Evolutionary conservation across 1,140 invertebrate genomes (phyloP).

Genomic region (Drosophila albomicans): DNA sequence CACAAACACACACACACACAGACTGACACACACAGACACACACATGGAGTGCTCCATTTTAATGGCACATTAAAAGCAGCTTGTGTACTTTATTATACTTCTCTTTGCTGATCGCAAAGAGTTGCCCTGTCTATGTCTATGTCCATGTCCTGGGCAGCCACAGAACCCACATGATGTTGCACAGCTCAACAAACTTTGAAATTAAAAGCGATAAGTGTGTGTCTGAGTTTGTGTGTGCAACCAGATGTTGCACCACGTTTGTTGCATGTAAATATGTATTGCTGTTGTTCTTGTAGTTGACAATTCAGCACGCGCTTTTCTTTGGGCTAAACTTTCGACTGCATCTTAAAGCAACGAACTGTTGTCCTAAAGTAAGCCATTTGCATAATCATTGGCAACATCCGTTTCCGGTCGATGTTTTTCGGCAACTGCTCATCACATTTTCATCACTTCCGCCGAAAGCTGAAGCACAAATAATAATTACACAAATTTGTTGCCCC

Average conservation of each 20-base stretch:
- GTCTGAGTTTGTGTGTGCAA: slow-evolving; percentile 37
- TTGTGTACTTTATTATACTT: slow-evolving; percentile 58
- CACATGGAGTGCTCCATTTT: slow-evolving; percentile 53
- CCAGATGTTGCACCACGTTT: neutral
- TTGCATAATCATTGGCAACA: slow-evolving; percentile 48
- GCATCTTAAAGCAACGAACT: neutral
- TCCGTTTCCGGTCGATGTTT: slow-evolving; percentile 37
- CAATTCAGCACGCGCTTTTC: no score
- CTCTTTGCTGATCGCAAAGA: slow-evolving; percentile 30
- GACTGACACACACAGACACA: slow-evolving; percentile 22
- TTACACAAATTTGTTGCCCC: slow-evolving; percentile 49
- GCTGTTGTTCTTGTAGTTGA: no score
- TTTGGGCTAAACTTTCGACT: neutral
- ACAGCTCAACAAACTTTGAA: slow-evolving; percentile 70
- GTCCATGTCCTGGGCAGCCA: slow-evolving; percentile 22
- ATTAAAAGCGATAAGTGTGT: slow-evolving; percentile 71
- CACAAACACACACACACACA: slow-evolving; percentile 14
- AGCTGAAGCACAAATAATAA: slow-evolving; percentile 40
- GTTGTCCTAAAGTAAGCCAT: slow-evolving; percentile 10
- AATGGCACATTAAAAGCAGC: slow-evolving; percentile 80
- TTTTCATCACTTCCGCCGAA: slow-evolving; percentile 64
- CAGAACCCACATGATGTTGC: slow-evolving; percentile 65
- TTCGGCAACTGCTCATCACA: slow-evolving; percentile 44
- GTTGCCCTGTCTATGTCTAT: slow-evolving; percentile 3
- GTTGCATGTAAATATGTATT: slow-evolving; percentile 2